Evolutionary conservation across 2,797 vertebrate genomes (phyloP).

Genomic region (Manis pentadactyla): DNA sequence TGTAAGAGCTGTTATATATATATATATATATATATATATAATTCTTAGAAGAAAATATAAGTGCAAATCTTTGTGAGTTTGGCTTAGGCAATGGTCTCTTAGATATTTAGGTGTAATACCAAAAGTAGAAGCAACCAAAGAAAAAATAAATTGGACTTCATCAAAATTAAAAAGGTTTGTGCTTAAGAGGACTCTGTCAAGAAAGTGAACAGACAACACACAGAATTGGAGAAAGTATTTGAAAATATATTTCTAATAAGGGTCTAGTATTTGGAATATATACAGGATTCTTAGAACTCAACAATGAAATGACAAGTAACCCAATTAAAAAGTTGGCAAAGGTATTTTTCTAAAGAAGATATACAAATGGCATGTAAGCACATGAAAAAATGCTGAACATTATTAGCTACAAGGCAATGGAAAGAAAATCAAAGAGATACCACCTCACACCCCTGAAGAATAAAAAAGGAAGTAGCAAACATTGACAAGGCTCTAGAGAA

Average conservation of each 20-base stretch:
- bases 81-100: neutral
- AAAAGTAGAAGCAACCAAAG: neutral
- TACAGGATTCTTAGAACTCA: neutral
- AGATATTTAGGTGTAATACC: neutral
- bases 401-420: neutral
- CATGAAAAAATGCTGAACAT: neutral
- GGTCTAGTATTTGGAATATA: neutral
- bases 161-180: neutral
- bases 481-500: neutral
- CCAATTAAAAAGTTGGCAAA: neutral
- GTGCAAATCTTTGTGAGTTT: neutral
- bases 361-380: neutral
- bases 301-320: neutral
- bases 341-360: neutral
- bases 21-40: neutral
- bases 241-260: neutral
- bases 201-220: neutral
- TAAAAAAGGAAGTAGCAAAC: neutral
- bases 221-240: neutral
- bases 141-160: neutral
- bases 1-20: neutral
- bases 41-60: neutral
- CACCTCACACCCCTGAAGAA: neutral
- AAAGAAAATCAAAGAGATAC: neutral
- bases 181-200: neutral